Evolutionary conservation across 2,797 vertebrate genomes (phyloP).

Genomic region (Gymnoscopelus microlampas): DNA sequence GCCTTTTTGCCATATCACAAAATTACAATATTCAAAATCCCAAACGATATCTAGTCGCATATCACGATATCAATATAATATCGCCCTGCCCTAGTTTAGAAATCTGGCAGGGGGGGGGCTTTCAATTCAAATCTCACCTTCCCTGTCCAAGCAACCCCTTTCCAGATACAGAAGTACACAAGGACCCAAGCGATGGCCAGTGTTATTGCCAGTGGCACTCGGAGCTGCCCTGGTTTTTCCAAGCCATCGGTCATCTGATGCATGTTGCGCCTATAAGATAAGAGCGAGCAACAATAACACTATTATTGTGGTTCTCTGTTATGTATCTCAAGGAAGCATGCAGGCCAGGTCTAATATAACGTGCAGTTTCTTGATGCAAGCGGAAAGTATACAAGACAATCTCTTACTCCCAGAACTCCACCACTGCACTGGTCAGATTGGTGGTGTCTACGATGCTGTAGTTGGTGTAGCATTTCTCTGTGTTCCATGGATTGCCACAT

Average conservation of each 20-base stretch:
- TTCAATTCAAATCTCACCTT: constrained; percentile 86
- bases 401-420: constrained; percentile 99
- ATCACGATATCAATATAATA: no score
- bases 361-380: constrained; percentile 32
- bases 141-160: constrained; percentile 97
- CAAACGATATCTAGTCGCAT: no score
- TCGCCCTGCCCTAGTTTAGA: no score
- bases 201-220: constrained; percentile 94
- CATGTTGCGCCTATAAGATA: constrained; percentile 90
- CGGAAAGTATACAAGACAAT: constrained; percentile 36
- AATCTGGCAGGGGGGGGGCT: constrained; percentile 20
- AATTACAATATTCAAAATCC: no score
- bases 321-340: constrained; percentile 49
- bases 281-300: constrained; percentile 62
- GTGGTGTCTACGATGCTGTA: constrained; percentile 90
- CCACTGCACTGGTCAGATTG: constrained; percentile 95
- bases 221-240: constrained; percentile 95
- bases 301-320: constrained; percentile 58
- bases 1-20: no score
- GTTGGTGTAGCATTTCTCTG: constrained; percentile 95
- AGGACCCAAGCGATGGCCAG: constrained; percentile 97
- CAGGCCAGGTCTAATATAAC: constrained; percentile 40
- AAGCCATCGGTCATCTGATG: constrained; percentile 96
- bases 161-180: constrained; percentile 99
- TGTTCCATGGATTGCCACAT: constrained; percentile 97